A percentile compares a stretch with the other conserved stretches of the same genome.
These are phyloP conservation scores for Sarcophaga caerulescens DNA, from an alignment of 2,888 invertebrate genomes.

Conservation along the genomic window DNA sequence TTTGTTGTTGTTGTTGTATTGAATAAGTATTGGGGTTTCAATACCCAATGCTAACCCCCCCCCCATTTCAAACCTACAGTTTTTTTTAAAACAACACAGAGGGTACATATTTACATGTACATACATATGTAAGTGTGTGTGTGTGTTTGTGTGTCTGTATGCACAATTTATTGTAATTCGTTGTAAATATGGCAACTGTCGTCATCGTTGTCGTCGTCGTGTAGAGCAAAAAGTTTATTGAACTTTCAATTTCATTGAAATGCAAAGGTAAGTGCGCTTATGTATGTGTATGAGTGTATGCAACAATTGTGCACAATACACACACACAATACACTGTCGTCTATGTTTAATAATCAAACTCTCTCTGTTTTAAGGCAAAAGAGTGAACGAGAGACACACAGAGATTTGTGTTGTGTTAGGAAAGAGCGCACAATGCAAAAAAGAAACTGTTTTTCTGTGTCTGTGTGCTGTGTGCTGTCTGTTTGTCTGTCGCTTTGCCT, in stretches of 20 bases:
- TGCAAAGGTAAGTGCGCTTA: constrained; percentile 57
- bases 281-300: not conserved
- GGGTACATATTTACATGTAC: not conserved
- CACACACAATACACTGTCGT: no score
- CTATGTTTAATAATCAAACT: no score
- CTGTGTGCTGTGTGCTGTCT: constrained; percentile 2
- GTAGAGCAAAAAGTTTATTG: constrained; percentile 76
- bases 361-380: no score
- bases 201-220: no score
- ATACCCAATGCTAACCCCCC: no score
- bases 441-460: constrained; percentile 42
- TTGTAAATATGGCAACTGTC: constrained; percentile 31
- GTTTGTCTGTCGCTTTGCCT: not conserved
- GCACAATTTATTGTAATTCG: constrained; percentile 38
- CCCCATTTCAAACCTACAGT: no score
- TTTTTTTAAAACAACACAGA: not conserved
- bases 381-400: no score
- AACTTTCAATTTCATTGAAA: constrained; percentile 79
- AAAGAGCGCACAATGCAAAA: not conserved
- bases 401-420: no score
- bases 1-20: no score
- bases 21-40: no score
- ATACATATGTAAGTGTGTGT: constrained; percentile 3
- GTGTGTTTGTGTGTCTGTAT: constrained; percentile 25
- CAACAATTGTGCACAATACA: not conserved